phyloP scores from a whole-genome alignment of 2,888 invertebrate genomes.

The Phytoseiulus persimilis region DNA sequence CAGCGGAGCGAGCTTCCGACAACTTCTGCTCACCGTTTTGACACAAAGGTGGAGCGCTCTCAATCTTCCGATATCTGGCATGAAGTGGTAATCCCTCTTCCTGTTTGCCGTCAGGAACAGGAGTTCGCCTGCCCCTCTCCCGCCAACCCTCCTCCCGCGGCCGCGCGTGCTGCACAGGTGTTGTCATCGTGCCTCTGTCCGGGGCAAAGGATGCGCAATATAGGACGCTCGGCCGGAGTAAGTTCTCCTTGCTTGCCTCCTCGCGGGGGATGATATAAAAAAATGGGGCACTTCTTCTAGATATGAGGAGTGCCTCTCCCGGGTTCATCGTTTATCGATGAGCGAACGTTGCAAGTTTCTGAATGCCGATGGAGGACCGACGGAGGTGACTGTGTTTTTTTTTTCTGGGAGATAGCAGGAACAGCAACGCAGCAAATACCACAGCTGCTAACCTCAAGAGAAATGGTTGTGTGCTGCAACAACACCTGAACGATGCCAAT shows the following conservation, averaged over 20 bases:
- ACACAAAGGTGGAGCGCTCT: background rate
- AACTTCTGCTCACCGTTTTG: background rate
- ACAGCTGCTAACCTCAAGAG: background rate
- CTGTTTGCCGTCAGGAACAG: background rate
- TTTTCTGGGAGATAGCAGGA: background rate
- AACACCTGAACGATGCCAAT: background rate
- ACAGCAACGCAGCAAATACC: background rate
- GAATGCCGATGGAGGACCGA: background rate
- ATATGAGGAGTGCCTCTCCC: background rate
- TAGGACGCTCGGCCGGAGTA: background rate
- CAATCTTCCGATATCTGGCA: background rate
- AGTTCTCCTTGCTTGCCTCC: background rate
- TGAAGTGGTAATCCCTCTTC: background rate
- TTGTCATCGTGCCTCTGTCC: background rate
- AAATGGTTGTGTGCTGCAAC: background rate
- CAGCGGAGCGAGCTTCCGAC: background rate
- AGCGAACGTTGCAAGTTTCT: background rate
- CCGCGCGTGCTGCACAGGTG: background rate
- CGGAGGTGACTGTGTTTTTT: too few relatives aligned
- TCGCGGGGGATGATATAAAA: background rate
- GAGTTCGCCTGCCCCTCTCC: background rate
- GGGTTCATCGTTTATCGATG: background rate
- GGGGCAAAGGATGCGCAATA: background rate
- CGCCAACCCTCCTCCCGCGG: too few relatives aligned
- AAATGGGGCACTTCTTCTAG: background rate